A percentile compares a stretch with the other conserved stretches of the same genome.
These are phyloP conservation scores for Lasioglossum oenotherae DNA, from an alignment of 2,888 invertebrate species.

Conservation along the genomic window DNA sequence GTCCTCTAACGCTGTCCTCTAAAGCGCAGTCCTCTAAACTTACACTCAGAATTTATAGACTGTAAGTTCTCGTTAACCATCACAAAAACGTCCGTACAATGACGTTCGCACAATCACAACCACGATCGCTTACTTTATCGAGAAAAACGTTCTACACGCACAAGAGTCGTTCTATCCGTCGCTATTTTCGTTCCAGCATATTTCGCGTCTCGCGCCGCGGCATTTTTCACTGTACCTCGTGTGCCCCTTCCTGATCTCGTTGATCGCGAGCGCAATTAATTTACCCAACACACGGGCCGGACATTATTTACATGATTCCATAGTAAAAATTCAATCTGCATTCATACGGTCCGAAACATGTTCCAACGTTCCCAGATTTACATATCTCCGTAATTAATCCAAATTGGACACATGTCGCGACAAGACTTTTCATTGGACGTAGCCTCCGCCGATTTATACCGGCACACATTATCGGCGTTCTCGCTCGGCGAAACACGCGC, in stretches of 20 bases:
- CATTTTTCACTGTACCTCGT: not conserved
- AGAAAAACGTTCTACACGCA: not conserved
- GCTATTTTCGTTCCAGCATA: not conserved
- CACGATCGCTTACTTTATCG: not conserved
- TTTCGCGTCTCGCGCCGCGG: not conserved
- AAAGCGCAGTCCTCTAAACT: no score
- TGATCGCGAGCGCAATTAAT: not conserved
- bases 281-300: not conserved
- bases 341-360: conserved; percentile 8
- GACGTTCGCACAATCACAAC: not conserved
- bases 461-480: not conserved
- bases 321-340: conserved; percentile 14
- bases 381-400: conserved; percentile 2
- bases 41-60: not conserved
- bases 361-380: conserved; percentile 17
- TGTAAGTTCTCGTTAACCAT: not conserved
- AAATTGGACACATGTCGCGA: conserved; percentile 15
- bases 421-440: conserved; percentile 10
- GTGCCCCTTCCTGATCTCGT: not conserved
- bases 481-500: not conserved
- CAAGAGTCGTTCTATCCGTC: not conserved
- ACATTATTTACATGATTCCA: conserved; percentile 11
- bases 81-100: not conserved
- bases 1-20: not conserved
- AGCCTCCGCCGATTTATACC: not conserved